These are phyloP conservation scores for Formica exsecta DNA, from an alignment of 1,140 invertebrate genomes.

Conservation along the genomic window DNA sequence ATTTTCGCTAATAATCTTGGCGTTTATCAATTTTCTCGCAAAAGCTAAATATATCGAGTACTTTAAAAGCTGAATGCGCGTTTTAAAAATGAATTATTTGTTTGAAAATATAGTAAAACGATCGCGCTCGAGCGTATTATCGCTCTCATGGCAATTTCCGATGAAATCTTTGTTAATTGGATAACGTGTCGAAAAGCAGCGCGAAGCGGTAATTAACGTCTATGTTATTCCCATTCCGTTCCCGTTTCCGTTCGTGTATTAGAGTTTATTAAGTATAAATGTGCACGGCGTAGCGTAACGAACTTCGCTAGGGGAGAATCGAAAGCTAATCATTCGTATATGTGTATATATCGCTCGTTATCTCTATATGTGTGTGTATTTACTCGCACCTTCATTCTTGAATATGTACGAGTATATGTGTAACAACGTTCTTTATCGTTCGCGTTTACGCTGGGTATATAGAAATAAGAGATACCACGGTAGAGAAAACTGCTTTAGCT, in stretches of 20 bases:
- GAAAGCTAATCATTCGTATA: slow-evolving; percentile 59
- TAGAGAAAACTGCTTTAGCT: slow-evolving; percentile 16
- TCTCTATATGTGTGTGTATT: slow-evolving; percentile 8
- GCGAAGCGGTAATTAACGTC: slow-evolving; percentile 8
- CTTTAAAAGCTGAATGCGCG: not conserved
- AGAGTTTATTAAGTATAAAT: slow-evolving; percentile 44
- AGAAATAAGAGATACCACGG: slow-evolving; percentile 13
- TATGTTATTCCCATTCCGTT: slow-evolving; percentile 16
- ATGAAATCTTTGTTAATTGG: slow-evolving; percentile 37
- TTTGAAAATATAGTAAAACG: not conserved
- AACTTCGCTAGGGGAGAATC: slow-evolving; percentile 8
- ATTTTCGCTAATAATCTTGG: slow-evolving; percentile 8
- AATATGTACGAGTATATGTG: slow-evolving; percentile 45
- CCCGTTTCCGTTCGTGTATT: slow-evolving; percentile 1
- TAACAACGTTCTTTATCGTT: slow-evolving; percentile 11
- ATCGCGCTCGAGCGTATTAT: not conserved
- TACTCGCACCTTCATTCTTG: slow-evolving; percentile 42
- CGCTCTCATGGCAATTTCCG: slow-evolving; percentile 6
- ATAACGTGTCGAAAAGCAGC: slow-evolving; percentile 5
- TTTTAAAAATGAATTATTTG: slow-evolving; percentile 19
- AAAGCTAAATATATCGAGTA: no score
- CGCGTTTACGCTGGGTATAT: slow-evolving; percentile 1
- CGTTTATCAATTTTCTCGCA: not conserved
- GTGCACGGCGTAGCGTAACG: not conserved
- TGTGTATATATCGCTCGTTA: slow-evolving; percentile 48